Base-by-base conservation (phyloP, 1,140 invertebrate genomes). In the Anadara kagoshimensis region DNA sequence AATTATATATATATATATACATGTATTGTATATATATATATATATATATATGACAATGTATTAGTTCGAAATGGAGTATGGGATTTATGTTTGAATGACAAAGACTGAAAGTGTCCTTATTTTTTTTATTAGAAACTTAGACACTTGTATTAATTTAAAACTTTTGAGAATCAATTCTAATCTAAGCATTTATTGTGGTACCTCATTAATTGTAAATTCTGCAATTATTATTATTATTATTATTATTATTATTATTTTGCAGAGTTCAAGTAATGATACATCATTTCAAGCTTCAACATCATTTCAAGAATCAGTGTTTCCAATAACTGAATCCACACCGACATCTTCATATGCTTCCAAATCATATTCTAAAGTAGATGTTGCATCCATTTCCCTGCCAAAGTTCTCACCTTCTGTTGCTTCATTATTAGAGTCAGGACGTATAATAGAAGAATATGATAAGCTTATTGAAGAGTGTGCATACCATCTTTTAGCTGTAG, bases 401-500 rank as follows among this genome's bases (percentile, higher is more conserved):
- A 63, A 22, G 16, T 63, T 16, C 36, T 63, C 61, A 10, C 24
- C 18, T 8, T 7, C 20, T 7, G 45, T 63, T 12, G 14, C n/a
- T 14, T 14, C 8, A 8, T 20, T 63, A 10, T 44, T 63, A 24
- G 29, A n/a, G 5, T 44, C n/a, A 44, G 61, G 41, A 20, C 12
- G 45, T 8, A 44, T 63, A 10, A 44, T 44, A 14, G 14, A 26
- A 20, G 61, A 63, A 44, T 63, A 41, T 29, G 61, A 63, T 20
- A 63, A 63, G 61, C 45, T 63, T 63, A 47, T 63, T 20, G 61
- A 63, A 44, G 61, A 63, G 20, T 44, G 36, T 14, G 43, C 61
- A 5, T 44, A 44, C 20, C 29, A 44, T 63, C 11, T 63, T 5
- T 16, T 45, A 5, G 16, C 61, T 8, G 8, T 20, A 12, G 41